These are phyloP conservation scores for Melanotaenia duboulayi DNA, from an alignment of 2,113 vertebrate genomes.

Conservation along the genomic window DNA sequence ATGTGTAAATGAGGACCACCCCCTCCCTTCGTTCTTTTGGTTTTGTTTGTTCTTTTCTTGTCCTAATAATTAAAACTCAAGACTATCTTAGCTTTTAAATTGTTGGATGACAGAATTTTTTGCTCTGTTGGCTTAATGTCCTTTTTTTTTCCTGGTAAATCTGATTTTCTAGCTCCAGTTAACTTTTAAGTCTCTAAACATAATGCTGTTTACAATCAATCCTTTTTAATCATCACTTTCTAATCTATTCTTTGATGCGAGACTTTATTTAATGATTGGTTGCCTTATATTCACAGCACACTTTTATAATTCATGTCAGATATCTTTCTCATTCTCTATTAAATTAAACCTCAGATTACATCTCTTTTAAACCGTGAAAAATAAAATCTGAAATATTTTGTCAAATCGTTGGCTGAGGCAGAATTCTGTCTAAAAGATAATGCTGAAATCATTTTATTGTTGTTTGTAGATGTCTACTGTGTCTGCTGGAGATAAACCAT, in stretches of 20 bases:
- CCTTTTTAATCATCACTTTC: not conserved
- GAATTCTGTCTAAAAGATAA: not conserved
- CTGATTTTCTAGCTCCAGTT: not conserved
- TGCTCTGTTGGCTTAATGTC: not conserved
- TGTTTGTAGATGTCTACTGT: not conserved
- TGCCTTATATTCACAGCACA: not conserved
- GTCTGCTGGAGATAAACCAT: not conserved
- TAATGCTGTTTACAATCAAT: not conserved
- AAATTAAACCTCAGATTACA: not conserved
- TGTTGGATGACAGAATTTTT: not conserved
- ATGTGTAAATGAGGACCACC: too few species aligned
- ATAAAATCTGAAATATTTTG: not conserved
- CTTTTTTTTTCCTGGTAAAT: constrained; percentile 6
- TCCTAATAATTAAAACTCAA: not conserved
- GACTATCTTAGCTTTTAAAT: not conserved
- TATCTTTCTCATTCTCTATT: not conserved
- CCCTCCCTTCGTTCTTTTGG: too few species aligned
- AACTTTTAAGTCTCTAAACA: not conserved
- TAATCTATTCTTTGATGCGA: constrained; percentile 9
- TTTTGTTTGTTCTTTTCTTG: not conserved
- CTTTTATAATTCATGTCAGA: not conserved
- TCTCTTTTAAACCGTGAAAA: too few species aligned
- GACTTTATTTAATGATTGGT: constrained; percentile 2
- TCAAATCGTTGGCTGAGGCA: not conserved
- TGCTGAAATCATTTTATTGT: not conserved